Conservation (phyloP, 1,140 invertebrate species). For the Macrobrachium nipponense region DNA sequence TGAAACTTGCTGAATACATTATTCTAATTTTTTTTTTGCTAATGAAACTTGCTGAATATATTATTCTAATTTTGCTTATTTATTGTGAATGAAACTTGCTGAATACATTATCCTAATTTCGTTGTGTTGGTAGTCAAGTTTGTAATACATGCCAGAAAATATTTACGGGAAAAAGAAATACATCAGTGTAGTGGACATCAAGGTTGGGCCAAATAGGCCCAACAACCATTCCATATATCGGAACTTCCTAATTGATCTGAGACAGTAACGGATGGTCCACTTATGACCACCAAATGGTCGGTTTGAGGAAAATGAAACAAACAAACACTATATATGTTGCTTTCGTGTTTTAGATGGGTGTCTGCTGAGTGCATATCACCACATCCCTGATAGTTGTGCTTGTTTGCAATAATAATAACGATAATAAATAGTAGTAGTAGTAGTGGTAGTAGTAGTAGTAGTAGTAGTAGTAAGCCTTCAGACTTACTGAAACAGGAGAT, state of each 20-base stretch:
- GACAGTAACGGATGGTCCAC: constrained; percentile 54
- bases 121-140: too few species aligned
- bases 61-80: background rate
- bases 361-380: too few species aligned
- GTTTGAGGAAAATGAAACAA: constrained; percentile 8
- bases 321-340: background rate
- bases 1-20: too few species aligned
- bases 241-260: constrained; percentile 52
- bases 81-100: background rate
- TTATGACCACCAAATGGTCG: constrained; percentile 45
- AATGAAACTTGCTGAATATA: background rate
- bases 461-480: background rate
- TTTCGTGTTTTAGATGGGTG: too few species aligned
- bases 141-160: too few species aligned
- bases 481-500: background rate
- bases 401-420: background rate
- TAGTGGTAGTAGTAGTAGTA: background rate
- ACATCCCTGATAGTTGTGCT: too few species aligned
- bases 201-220: background rate
- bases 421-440: background rate
- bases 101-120: background rate
- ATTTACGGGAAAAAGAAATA: too few species aligned
- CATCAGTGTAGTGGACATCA: too few species aligned
- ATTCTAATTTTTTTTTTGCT: too few species aligned
- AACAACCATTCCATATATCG: constrained; percentile 26